Evolutionary conservation across 2,888 invertebrate genomes (phyloP).

Genomic region (Chamaedrilus cognettii): DNA sequence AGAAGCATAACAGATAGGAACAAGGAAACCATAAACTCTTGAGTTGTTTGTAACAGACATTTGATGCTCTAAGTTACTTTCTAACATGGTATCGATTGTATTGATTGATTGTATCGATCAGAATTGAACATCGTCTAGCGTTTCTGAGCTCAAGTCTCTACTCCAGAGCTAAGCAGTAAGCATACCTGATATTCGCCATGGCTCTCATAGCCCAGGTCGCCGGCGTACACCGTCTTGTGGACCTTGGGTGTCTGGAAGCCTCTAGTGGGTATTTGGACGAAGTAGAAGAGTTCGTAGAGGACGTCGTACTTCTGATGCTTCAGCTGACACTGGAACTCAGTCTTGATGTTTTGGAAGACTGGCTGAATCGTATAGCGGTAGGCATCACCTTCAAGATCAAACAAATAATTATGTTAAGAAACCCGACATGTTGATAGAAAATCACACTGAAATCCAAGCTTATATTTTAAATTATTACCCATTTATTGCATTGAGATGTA

Average conservation of each 20-base stretch:
- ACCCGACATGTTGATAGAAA: not conserved
- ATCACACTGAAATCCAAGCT: not conserved
- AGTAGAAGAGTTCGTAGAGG: slow-evolving; percentile 38
- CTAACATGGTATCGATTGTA: too few species aligned
- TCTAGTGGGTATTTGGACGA: slow-evolving; percentile 27
- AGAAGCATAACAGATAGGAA: too few species aligned
- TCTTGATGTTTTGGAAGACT: slow-evolving; percentile 45
- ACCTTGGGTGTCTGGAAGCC: slow-evolving; percentile 32
- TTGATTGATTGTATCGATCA: too few species aligned
- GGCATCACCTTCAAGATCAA: slow-evolving; percentile 44
- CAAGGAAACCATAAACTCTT: too few species aligned
- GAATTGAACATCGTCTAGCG: too few species aligned
- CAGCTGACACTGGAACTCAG: slow-evolving; percentile 38
- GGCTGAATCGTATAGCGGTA: slow-evolving; percentile 53
- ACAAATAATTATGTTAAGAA: too few species aligned
- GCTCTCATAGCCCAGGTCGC: slow-evolving; percentile 30
- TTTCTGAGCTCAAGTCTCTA: too few species aligned
- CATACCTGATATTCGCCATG: slow-evolving; percentile 30
- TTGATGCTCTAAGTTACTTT: too few species aligned
- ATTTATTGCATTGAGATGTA: too few species aligned
- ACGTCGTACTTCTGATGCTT: slow-evolving; percentile 26
- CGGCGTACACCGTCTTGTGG: slow-evolving; percentile 30
- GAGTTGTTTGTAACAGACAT: too few species aligned
- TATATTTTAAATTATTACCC: not conserved
- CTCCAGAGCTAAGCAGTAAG: not conserved